A percentile compares a stretch with the other conserved stretches of the same genome.
Evolutionary conservation across 2,113 vertebrate species (phyloP).

Genomic region (Cettia cetti): DNA sequence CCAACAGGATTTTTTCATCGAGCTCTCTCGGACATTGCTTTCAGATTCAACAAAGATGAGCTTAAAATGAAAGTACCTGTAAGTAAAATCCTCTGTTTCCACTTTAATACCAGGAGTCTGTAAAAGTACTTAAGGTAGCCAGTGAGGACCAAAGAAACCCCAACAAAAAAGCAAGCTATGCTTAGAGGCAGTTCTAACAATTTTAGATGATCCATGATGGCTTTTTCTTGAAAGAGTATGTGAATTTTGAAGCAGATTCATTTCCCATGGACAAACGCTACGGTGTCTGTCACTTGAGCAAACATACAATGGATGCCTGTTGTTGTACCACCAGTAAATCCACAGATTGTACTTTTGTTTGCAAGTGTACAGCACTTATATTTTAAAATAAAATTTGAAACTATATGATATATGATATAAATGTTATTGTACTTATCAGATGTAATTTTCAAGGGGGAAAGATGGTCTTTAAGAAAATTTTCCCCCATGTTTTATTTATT

Average conservation of each 20-base stretch:
- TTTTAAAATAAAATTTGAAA: background rate
- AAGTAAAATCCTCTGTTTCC: conserved; percentile 51
- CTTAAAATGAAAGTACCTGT: conserved; percentile 99
- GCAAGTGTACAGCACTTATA: background rate
- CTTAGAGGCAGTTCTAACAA: background rate
- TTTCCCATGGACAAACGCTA: background rate
- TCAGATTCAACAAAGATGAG: conserved; percentile 94
- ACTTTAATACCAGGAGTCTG: background rate
- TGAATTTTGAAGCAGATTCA: background rate
- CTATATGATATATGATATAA: background rate
- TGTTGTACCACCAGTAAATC: background rate
- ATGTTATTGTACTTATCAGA: background rate
- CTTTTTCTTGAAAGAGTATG: background rate
- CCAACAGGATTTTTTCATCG: conserved; percentile 90
- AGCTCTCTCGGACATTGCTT: conserved; percentile 87
- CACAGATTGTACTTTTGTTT: background rate
- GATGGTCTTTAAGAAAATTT: background rate
- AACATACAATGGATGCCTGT: background rate
- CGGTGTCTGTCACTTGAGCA: background rate
- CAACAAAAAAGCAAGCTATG: background rate
- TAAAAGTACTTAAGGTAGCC: background rate
- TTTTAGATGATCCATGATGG: background rate
- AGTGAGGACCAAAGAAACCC: background rate
- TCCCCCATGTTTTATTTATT: background rate
- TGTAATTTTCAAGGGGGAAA: background rate